phyloP scores from a whole-genome alignment of 2,113 vertebrate genomes.

The Takifugu bimaculatus region DNA sequence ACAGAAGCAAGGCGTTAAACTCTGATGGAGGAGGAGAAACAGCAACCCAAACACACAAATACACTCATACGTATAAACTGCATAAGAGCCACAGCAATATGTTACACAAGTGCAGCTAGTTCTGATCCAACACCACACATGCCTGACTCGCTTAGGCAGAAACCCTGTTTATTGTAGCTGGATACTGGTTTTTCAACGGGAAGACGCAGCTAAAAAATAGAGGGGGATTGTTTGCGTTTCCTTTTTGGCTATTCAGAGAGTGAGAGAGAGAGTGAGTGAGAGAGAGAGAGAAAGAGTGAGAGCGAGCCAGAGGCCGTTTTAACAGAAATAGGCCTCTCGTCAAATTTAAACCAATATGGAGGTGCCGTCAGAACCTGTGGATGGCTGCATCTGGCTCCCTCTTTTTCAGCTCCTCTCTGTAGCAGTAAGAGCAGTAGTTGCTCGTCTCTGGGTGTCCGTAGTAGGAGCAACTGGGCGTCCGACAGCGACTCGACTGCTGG shows the following conservation, averaged over 20 bases:
- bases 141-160: slow-evolving; percentile 1
- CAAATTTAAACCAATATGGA: background rate
- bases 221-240: slow-evolving; percentile 18
- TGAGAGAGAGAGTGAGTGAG: background rate
- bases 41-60: slow-evolving; percentile 19
- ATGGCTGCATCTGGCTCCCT: slow-evolving; percentile 77
- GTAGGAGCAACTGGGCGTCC: slow-evolving; percentile 87
- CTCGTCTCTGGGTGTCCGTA: slow-evolving; percentile 93
- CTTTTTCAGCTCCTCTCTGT: slow-evolving; percentile 85
- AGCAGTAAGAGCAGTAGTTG: slow-evolving; percentile 96
- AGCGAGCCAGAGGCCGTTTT: too few species aligned
- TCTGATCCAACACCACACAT: slow-evolving; percentile 28
- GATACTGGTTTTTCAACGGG: slow-evolving; percentile 22
- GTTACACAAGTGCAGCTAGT: slow-evolving; percentile 66
- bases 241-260: slow-evolving; percentile 14
- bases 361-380: slow-evolving; percentile 83
- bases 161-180: slow-evolving; percentile 14
- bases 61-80: slow-evolving; percentile 42
- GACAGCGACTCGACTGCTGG: slow-evolving; percentile 85
- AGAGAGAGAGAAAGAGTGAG: too few species aligned
- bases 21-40: slow-evolving; percentile 40
- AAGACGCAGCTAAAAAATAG: slow-evolving; percentile 25
- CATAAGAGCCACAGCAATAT: slow-evolving; percentile 69
- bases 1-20: slow-evolving; percentile 48
- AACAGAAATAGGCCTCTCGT: slow-evolving; percentile 50